Evolutionary conservation across 2,888 invertebrate species (phyloP).

Genomic region (Cephus rjabovi): DNA sequence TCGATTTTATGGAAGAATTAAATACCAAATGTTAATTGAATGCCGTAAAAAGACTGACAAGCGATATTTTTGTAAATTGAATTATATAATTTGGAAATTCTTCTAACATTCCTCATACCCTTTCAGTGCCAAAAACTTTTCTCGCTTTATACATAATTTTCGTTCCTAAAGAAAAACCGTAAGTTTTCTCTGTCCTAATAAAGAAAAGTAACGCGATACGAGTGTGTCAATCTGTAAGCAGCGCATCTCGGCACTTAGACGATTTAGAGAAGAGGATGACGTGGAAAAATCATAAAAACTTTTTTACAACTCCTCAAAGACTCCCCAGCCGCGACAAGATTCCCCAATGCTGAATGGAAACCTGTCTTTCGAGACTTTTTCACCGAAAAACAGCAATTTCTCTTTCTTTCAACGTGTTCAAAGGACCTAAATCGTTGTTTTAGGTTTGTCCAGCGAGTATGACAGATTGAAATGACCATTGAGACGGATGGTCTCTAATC

Average conservation of each 20-base stretch:
- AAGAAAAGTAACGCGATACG: not conserved
- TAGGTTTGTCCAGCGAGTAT: constrained; percentile 29
- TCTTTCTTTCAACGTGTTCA: constrained; percentile 24
- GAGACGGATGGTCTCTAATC: constrained; percentile 21
- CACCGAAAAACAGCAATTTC: constrained; percentile 38
- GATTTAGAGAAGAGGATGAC: not conserved
- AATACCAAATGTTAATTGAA: not conserved
- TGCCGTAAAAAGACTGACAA: not conserved
- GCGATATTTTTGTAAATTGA: not conserved
- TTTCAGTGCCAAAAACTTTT: not conserved
- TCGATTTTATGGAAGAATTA: not conserved
- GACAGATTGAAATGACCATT: constrained; percentile 50
- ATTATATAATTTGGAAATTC: not conserved
- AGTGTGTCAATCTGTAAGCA: not conserved
- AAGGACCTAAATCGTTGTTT: not conserved
- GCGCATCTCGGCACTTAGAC: not conserved
- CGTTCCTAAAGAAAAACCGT: not conserved
- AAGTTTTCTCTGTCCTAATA: not conserved
- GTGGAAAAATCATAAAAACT: constrained; percentile 43
- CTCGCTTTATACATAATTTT: not conserved
- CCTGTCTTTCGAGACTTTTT: constrained; percentile 14
- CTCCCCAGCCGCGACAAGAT: constrained; percentile 14
- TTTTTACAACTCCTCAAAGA: constrained; percentile 19
- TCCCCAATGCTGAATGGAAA: constrained; percentile 31
- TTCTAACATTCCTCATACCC: not conserved